phyloP scores from a whole-genome alignment of 2,888 invertebrate genomes.

The Synergus umbraculus region DNA sequence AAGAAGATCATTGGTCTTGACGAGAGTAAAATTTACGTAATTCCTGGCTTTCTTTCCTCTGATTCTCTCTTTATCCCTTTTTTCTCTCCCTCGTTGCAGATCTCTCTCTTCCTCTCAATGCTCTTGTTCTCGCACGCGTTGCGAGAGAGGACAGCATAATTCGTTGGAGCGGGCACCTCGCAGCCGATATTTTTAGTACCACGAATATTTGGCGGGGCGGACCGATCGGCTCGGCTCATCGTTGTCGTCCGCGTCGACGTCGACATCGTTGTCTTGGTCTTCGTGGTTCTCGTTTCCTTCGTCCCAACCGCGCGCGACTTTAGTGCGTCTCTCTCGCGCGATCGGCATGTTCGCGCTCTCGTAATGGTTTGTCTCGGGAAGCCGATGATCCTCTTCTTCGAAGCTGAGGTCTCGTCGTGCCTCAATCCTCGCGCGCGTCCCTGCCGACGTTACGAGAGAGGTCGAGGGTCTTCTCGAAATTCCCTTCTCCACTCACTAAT shows the following conservation, averaged over 20 bases:
- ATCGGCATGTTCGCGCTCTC: constrained; percentile 49
- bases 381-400: constrained; percentile 45
- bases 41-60: constrained; percentile 55
- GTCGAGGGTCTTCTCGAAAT: neutral
- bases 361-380: constrained; percentile 39
- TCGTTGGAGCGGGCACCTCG: constrained; percentile 67
- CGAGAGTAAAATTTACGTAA: constrained; percentile 66
- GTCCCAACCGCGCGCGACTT: constrained; percentile 47
- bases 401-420: constrained; percentile 36
- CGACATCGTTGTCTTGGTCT: constrained; percentile 54
- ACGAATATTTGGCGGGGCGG: constrained; percentile 76
- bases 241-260: constrained; percentile 53
- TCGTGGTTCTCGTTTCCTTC: constrained; percentile 48
- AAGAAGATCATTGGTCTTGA: neutral
- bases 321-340: constrained; percentile 52
- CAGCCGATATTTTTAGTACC: constrained; percentile 75
- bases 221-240: constrained; percentile 53
- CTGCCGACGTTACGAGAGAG: constrained; percentile 36
- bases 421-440: constrained; percentile 36
- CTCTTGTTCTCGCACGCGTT: constrained; percentile 48
- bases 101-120: constrained; percentile 44
- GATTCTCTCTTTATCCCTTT: constrained; percentile 43
- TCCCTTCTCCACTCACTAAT: neutral
- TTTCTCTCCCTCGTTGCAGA: constrained; percentile 42
- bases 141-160: constrained; percentile 63